Evolutionary conservation across 2,113 vertebrate species (phyloP), one percentile per base, ranked within the genome.

Genomic region (Psittacara wagleri): DNA sequence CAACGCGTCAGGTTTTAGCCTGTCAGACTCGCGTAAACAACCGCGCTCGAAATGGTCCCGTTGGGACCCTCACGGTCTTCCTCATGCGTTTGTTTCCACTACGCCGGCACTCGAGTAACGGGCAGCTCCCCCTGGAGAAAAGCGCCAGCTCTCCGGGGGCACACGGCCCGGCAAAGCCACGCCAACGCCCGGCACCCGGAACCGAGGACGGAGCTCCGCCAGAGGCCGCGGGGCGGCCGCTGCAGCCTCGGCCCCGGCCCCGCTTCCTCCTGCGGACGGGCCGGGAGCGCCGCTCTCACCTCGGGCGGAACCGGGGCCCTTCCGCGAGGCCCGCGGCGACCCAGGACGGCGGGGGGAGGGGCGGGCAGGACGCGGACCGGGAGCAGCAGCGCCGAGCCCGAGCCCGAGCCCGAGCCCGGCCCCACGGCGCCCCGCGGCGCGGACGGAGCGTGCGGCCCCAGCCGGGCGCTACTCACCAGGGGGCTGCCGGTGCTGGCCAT

Each of bases 131-230:
- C 7, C 13, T 1, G 5, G 13, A 31, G 44, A 39, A 29, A 51
- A 25, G 5, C 23, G 23, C 31, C 75, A 13, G 15, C 22, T 13
- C 33, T 18, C 46, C 17, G 6, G 25, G 5, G 27, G 33, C 5
- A 37, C 10, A 18, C 23, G 39, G 85, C 62, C 31, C 27, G 9
- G 51, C 74, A 24, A 0, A 55, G 52, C 48, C 63, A 39, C 81
- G 75, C 81, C 95, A 62, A 49, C 55, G 66, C 81, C 86, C 61
- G 76, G 55, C 4, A 95, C 90, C 93, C 96, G 90, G 96, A 96
- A 94, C 92, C 62, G 74, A 76, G 86, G 48, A 24, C 37, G 31
- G 23, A 44, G 85, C 64, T 59, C 61, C 31, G 31, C 61, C 3
- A 27, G 23, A 92, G 69, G 81, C 94, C 51, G 39, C 69, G 25